These are phyloP conservation scores for Pteronura brasiliensis DNA, from an alignment of 2,113 vertebrate species.

Conservation along the genomic window DNA sequence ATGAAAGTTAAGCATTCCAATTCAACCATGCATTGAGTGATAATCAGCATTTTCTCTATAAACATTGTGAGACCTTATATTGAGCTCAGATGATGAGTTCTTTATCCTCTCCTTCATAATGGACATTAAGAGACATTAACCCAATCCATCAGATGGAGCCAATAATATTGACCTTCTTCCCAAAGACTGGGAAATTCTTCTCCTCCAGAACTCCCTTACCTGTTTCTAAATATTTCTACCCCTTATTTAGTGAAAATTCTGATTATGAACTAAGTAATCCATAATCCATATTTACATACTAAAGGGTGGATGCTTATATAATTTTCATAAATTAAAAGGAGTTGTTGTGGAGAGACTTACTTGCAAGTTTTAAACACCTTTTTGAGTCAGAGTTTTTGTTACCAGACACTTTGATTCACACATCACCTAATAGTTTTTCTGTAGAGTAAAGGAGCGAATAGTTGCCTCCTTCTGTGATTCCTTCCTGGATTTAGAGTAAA, in stretches of 20 bases:
- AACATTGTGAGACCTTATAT: no score
- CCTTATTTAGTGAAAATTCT: neutral
- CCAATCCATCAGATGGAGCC: no score
- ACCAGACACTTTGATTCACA: neutral
- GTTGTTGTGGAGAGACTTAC: no score
- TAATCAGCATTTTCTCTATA: no score
- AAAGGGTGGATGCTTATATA: no score
- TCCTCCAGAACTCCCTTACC: neutral
- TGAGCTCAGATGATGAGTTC: no score
- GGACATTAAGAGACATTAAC: neutral
- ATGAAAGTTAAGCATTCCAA: no score
- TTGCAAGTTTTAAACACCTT: neutral
- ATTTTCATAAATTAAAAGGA: no score
- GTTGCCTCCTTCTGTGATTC: neutral
- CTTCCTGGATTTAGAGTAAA: neutral
- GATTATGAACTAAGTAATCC: no score
- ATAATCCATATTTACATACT: no score
- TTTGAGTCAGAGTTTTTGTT: neutral
- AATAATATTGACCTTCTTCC: neutral
- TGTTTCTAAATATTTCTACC: neutral
- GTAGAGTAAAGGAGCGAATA: neutral
- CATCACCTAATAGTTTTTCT: neutral
- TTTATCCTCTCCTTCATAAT: no score
- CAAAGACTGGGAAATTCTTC: neutral
- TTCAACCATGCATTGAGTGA: no score